Evolutionary conservation across 2,113 vertebrate genomes (phyloP), one percentile per base, ranked within the genome.

Genomic region (Lathamus discolor): DNA sequence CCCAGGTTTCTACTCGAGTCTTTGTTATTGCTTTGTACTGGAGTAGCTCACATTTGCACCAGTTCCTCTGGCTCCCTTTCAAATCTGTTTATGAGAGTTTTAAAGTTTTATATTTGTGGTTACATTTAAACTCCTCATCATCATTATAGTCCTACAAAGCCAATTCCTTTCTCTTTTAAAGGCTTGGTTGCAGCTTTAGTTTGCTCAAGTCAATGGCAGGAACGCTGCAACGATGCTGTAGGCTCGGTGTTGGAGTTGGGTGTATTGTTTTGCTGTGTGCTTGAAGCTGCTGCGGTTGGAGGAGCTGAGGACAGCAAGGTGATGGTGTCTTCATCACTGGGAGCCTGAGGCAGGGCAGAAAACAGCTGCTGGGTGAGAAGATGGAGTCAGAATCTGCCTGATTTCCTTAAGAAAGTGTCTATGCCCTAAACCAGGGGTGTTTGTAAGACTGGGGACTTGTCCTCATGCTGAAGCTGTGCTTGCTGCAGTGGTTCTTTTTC

Each of bases 11-110:
- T 27, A 4, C 7, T 18, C 23, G 31, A 43, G 17, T 78, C 70
- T 76, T 61, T 78, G 82, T 35, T 57, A 48, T 23, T 54, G 3
- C 33, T 93, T 64, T 82, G 49, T 43, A 4, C 48, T 29, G 41
- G 89, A 61, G 49, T 49, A 67, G 81, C 81, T 95, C 68, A 67
- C 62, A 22, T 96, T 97, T 66, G 66, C 88, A 92, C 96, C 86
- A 63, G 46, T 46, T 66, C 86, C 91, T 88, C 93, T 93, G 95
- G 92, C 94, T 97, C 48, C 55, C 74, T 90, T 80, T 96, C 92
- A 82, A 35, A 91, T 84, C 77, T 94, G 88, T 97, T 97, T 97
- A 97, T 88, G 91, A 84, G 96, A 91, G 80, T 95, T 97, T 96
- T 94, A 95, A 96, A 94, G 78, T 97, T 97, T 97, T 96, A 92